Conservation (phyloP, 2,797 vertebrate species). For the Nothura maculosa region DNA sequence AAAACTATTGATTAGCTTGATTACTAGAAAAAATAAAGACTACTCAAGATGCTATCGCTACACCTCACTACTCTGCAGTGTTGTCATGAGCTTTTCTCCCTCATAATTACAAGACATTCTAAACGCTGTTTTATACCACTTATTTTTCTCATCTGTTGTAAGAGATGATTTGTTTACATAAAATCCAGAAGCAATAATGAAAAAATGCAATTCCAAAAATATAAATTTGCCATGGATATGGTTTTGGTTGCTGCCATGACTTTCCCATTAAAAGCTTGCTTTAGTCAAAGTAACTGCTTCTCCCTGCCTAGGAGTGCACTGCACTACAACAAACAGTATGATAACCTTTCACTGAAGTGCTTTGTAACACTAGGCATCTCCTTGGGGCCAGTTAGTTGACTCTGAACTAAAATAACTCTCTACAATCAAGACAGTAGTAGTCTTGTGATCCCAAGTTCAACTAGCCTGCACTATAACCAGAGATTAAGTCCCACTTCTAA, state of each 20-base stretch:
- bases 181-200: neutral
- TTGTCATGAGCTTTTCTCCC: neutral
- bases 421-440: neutral
- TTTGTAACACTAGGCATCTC: neutral
- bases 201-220: neutral
- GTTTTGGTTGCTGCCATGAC: neutral
- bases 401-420: neutral
- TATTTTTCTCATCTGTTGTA: neutral
- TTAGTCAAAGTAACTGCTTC: neutral
- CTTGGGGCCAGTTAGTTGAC: neutral
- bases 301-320: neutral
- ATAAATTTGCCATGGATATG: neutral
- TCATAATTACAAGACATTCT: neutral
- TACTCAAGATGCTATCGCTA: neutral
- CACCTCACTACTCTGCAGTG: neutral
- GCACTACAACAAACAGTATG: neutral
- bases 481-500: neutral
- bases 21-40: no score
- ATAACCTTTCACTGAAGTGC: neutral
- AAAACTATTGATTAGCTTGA: neutral
- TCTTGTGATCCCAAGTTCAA: neutral
- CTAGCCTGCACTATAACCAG: neutral
- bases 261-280: neutral
- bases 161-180: neutral
- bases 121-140: neutral